Base-by-base conservation (phyloP, 2,797 vertebrate genomes). In the Sorex maritimensis region DNA sequence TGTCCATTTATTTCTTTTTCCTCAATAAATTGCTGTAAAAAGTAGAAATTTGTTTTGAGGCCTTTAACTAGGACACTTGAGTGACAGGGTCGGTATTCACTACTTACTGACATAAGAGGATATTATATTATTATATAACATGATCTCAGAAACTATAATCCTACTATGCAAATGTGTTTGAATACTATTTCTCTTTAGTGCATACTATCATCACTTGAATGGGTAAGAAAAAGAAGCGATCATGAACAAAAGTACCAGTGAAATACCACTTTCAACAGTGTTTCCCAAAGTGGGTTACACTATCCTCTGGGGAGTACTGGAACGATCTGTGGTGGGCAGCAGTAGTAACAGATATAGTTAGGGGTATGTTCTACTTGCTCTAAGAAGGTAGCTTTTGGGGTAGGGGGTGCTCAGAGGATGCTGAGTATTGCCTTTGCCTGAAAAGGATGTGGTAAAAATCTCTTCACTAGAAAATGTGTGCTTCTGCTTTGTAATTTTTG, bases 161-260 rank as follows among this genome's bases (percentile, higher is more conserved):
- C 52, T 6, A 17, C 15, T 55, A 55, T 12, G 15, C 11, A 55
- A 55, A 55, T 7, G 11, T n/a, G 14, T 68, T 11, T 55, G 52
- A 55, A 68, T 68, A 6, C 15, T 4, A n/a, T 81, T 90, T 90
- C 74, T 52, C 21, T 86, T 90, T 73, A 93, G 34, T 82, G 44
- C 21, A 72, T 72, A 82, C 77, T 91, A 77, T 68, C 82, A 82
- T 52, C 19, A 82, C 81, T 2, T 78, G 23, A 63, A 44, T 72
- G 17, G 63, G n/a, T 61, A 85, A 23, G 12, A 6, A 14, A 58
- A 63, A 12, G 52, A 6, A 55, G 14, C 74, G 61, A 82, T 75
- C 46, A 68, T 30, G n/a, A 49, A 73, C 6, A 46, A 81, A 81
- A 86, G 80, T 75, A 46, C 7, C n/a, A 63, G 3, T 49, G 61